These are phyloP conservation scores for Dolomedes plantarius DNA, from an alignment of 2,888 invertebrate genomes.

Conservation along the genomic window DNA sequence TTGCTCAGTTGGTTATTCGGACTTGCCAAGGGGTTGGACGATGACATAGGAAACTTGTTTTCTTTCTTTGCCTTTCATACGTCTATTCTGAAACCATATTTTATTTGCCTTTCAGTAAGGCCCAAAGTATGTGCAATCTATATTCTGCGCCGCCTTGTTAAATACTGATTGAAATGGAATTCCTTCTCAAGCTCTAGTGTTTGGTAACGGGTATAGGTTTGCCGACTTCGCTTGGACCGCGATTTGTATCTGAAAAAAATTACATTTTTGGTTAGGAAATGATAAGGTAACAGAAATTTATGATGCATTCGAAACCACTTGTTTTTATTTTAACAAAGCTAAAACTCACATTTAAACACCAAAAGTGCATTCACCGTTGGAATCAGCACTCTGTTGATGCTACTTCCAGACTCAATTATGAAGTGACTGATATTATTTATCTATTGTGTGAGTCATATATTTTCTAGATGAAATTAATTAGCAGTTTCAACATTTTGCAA, in stretches of 20 bases:
- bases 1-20: slow-evolving; percentile 28
- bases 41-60: slow-evolving; percentile 38
- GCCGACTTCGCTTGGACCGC: slow-evolving; percentile 54
- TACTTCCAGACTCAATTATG: too few relatives aligned
- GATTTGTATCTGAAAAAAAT: slow-evolving; percentile 20
- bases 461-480: too few relatives aligned
- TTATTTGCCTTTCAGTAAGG: slow-evolving; percentile 61
- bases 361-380: too few relatives aligned
- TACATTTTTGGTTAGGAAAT: not conserved
- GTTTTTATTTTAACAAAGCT: too few relatives aligned
- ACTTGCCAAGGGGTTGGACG: slow-evolving; percentile 34
- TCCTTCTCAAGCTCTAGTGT: slow-evolving; percentile 66
- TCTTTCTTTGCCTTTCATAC: slow-evolving; percentile 67
- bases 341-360: too few relatives aligned
- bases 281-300: too few relatives aligned
- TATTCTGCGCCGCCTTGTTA: slow-evolving; percentile 49
- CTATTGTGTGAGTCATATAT: too few relatives aligned
- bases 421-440: too few relatives aligned
- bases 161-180: slow-evolving; percentile 58
- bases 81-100: slow-evolving; percentile 64
- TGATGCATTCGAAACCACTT: too few relatives aligned
- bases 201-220: slow-evolving; percentile 57
- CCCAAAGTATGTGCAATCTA: slow-evolving; percentile 55
- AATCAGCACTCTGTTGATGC: too few relatives aligned
- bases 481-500: too few relatives aligned